A percentile compares a stretch with the other conserved stretches of the same genome.
These are phyloP conservation scores for Carapus acus DNA, from an alignment of 2,797 vertebrate genomes.

Conservation along the genomic window DNA sequence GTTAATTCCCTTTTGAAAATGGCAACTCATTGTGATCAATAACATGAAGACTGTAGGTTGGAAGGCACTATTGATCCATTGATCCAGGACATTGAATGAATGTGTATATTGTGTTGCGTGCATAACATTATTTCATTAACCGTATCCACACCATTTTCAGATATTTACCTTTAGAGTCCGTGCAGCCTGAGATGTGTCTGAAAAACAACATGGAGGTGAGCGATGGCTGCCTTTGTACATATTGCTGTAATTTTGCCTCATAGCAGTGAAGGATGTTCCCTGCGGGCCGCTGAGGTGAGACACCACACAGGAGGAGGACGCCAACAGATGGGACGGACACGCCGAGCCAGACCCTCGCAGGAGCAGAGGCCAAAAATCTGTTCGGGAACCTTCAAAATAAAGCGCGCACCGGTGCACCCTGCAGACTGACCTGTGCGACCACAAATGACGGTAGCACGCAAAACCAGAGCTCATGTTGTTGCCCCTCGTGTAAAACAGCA, in stretches of 20 bases:
- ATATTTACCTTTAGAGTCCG: too few species aligned
- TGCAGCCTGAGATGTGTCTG: too few species aligned
- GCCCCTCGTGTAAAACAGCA: slow-evolving; percentile 12
- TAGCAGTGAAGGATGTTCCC: slow-evolving; percentile 32
- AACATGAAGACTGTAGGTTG: too few species aligned
- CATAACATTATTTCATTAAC: too few species aligned
- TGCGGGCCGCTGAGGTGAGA: slow-evolving; percentile 30
- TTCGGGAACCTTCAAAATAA: neutral
- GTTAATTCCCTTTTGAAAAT: too few species aligned
- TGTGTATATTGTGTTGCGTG: too few species aligned
- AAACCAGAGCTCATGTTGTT: slow-evolving; percentile 1
- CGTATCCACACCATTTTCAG: too few species aligned
- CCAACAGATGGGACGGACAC: slow-evolving; percentile 47
- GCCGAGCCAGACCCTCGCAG: slow-evolving; percentile 22
- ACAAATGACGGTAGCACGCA: neutral
- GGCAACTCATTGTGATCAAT: too few species aligned
- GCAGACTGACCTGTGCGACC: neutral
- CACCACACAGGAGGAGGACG: slow-evolving; percentile 31
- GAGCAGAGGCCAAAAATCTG: slow-evolving; percentile 8
- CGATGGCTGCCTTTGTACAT: too few species aligned
- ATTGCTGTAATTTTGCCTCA: slow-evolving; percentile 28
- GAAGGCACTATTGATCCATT: too few species aligned
- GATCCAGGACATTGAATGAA: too few species aligned
- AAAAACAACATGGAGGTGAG: too few species aligned
- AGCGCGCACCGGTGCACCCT: neutral